A percentile compares a stretch with the other conserved stretches of the same genome.
phyloP scores from a whole-genome alignment of 2,797 vertebrate species.

The Cyprinodon diabolis region DNA sequence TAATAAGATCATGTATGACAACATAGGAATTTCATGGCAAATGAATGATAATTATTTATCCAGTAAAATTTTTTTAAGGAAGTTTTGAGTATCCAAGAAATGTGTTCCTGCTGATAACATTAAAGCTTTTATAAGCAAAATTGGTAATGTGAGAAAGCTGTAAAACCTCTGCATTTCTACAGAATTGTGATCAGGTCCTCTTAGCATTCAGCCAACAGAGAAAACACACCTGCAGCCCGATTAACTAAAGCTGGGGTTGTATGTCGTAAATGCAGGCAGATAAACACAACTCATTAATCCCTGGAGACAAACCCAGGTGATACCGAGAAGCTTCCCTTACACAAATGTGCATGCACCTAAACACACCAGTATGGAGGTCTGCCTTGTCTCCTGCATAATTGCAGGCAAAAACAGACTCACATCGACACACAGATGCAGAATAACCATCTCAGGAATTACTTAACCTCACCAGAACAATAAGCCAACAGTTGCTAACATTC shows the following conservation, averaged over 20 bases:
- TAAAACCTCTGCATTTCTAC: conserved; percentile 9
- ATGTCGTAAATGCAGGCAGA: conserved; percentile 25
- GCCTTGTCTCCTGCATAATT: conserved; percentile 1
- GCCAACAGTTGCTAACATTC: background rate
- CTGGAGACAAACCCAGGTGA: conserved; percentile 27
- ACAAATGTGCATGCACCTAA: background rate
- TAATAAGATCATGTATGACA: background rate
- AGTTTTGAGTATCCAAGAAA: conserved; percentile 21
- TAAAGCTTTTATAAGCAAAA: background rate
- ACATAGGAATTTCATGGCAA: background rate
- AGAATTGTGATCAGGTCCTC: conserved; percentile 2
- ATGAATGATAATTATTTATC: background rate
- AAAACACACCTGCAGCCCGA: conserved; percentile 35
- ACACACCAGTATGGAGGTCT: background rate
- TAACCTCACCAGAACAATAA: conserved; percentile 9
- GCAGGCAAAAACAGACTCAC: background rate
- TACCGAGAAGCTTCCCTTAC: conserved; percentile 8
- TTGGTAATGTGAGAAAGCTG: conserved; percentile 15
- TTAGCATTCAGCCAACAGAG: conserved; percentile 7
- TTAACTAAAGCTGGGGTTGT: conserved; percentile 21
- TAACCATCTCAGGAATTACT: conserved; percentile 19
- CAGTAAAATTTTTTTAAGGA: background rate
- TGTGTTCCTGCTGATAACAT: conserved; percentile 28
- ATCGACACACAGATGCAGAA: conserved; percentile 19
- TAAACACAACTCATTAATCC: conserved; percentile 59